Conservation (phyloP, 2,113 vertebrate genomes). For the Sebastes schlegelii region DNA sequence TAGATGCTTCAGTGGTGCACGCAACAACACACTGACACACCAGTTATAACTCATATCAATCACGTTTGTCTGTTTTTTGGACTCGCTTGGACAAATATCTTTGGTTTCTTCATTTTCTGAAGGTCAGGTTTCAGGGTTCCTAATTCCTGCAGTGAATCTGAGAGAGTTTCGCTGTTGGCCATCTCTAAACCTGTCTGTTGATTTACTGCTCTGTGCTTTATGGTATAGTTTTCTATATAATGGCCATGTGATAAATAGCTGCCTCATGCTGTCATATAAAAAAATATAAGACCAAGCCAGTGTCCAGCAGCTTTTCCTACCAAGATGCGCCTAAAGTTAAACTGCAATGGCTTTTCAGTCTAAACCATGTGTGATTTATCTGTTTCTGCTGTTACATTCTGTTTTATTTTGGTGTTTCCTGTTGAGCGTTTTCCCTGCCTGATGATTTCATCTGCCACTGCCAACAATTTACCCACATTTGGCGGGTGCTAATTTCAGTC, state of each 20-base stretch:
- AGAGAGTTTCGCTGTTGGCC: slow-evolving; percentile 19
- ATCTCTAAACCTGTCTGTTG: slow-evolving; percentile 36
- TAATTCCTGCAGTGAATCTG: slow-evolving; percentile 14
- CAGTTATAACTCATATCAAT: not conserved
- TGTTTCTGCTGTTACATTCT: not conserved
- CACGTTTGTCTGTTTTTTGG: not conserved
- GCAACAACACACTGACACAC: not conserved
- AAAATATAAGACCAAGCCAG: not conserved
- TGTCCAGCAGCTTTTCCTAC: slow-evolving; percentile 2
- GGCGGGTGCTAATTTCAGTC: too few relatives aligned
- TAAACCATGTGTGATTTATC: slow-evolving; percentile 47
- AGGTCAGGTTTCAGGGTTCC: slow-evolving; percentile 41
- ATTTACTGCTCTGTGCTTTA: slow-evolving; percentile 55
- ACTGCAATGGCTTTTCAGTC: slow-evolving; percentile 15
- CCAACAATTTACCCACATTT: too few relatives aligned
- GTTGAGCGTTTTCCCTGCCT: not conserved
- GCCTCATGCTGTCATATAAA: slow-evolving; percentile 20
- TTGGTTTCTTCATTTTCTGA: slow-evolving; percentile 34
- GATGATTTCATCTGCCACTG: too few relatives aligned
- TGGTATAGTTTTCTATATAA: slow-evolving; percentile 32
- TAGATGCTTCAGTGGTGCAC: not conserved
- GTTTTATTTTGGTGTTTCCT: not conserved
- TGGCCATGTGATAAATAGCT: slow-evolving; percentile 51
- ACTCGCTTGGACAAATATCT: slow-evolving; percentile 24
- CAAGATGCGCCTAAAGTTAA: not conserved